A percentile compares a stretch with the other conserved stretches of the same genome.
phyloP scores from a whole-genome alignment of 2,888 invertebrate species.

The Oscheius sp. region DNA sequence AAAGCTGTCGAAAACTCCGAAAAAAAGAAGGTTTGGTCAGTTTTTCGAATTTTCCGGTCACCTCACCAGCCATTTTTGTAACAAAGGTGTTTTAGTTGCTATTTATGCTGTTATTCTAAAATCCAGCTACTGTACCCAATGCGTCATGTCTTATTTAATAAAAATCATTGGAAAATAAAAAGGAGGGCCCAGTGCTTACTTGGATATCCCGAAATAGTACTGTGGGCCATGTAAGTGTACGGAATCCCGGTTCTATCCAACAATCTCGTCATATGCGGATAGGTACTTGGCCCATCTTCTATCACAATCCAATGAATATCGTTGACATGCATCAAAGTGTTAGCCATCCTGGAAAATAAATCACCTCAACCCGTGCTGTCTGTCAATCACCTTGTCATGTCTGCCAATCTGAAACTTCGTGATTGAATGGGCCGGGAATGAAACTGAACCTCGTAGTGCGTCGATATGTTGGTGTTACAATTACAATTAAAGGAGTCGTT shows the following conservation, averaged over 20 bases:
- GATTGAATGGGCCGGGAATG: no score
- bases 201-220: slow-evolving; percentile 54
- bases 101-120: no score
- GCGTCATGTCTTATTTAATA: no score
- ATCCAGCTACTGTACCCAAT: no score
- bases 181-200: slow-evolving; percentile 39
- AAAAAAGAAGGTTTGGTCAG: no score
- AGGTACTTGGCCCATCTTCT: slow-evolving; percentile 48
- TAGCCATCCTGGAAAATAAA: slow-evolving; percentile 50
- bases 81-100: no score
- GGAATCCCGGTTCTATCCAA: slow-evolving; percentile 48
- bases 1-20: no score
- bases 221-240: slow-evolving; percentile 54
- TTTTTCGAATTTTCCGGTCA: no score
- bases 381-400: slow-evolving; percentile 46
- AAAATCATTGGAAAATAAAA: no score
- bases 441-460: no score
- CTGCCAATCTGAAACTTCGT: no score
- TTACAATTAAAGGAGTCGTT: slow-evolving; percentile 45
- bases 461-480: slow-evolving; percentile 55
- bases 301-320: slow-evolving; percentile 61
- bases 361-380: not conserved
- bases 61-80: no score
- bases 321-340: slow-evolving; percentile 53
- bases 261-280: slow-evolving; percentile 38